These are phyloP conservation scores for Pelusios castaneus DNA, from an alignment of 2,113 vertebrate genomes.

Conservation along the genomic window DNA sequence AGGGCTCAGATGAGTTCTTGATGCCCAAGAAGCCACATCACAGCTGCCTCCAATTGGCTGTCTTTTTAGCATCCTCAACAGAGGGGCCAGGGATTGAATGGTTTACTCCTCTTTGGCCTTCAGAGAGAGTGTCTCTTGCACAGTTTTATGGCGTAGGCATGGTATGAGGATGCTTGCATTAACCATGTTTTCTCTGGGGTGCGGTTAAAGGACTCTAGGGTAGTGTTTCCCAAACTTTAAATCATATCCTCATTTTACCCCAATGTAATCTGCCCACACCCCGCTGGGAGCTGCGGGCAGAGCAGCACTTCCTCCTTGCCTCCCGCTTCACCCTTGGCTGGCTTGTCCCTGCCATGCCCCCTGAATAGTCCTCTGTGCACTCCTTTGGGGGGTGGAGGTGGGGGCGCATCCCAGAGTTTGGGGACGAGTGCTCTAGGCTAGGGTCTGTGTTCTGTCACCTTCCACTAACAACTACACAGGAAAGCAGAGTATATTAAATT, in stretches of 20 bases:
- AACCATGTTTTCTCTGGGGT: not conserved
- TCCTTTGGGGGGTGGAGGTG: too few relatives aligned
- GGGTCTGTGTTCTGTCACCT: not conserved
- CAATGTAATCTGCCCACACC: too few relatives aligned
- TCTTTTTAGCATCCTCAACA: not conserved
- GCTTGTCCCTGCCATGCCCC: too few relatives aligned
- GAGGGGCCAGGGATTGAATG: not conserved
- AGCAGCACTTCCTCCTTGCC: too few relatives aligned
- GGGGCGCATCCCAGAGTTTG: too few relatives aligned
- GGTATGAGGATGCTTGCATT: not conserved
- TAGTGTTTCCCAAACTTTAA: too few relatives aligned
- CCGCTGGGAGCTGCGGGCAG: too few relatives aligned
- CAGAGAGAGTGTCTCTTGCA: not conserved
- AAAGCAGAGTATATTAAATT: not conserved
- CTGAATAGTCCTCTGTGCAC: too few relatives aligned
- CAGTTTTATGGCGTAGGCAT: not conserved
- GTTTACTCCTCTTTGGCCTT: not conserved
- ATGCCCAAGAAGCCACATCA: not conserved
- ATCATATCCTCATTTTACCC: too few relatives aligned
- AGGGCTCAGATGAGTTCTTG: not conserved
- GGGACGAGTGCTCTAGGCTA: not conserved
- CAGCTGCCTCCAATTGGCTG: not conserved
- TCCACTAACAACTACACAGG: not conserved
- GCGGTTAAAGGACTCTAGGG: not conserved
- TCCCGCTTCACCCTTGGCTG: too few relatives aligned